These are phyloP conservation scores for Molossus molossus DNA, from an alignment of 2,797 vertebrate genomes.

Conservation along the genomic window DNA sequence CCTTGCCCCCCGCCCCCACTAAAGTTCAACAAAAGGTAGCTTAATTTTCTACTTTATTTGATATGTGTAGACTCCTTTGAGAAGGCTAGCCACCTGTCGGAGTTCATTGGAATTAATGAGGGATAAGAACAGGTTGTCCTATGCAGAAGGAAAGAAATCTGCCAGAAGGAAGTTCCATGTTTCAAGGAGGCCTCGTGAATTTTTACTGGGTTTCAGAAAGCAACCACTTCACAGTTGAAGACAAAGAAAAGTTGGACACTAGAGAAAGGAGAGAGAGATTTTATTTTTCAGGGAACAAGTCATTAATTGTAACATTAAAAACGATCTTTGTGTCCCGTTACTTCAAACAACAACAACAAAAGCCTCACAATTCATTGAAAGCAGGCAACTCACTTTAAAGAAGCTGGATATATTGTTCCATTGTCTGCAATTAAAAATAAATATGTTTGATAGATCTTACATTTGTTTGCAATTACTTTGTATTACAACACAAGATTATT, in stretches of 20 bases:
- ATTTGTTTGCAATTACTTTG: constrained; percentile 72
- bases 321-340: constrained; percentile 72
- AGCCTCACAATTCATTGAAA: constrained; percentile 44
- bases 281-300: constrained; percentile 79
- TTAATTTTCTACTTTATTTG: constrained; percentile 71
- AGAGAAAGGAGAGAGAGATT: constrained; percentile 45
- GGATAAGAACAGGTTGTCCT: constrained; percentile 76
- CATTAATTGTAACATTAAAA: constrained; percentile 77
- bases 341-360: constrained; percentile 62
- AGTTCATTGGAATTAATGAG: constrained; percentile 82
- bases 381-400: constrained; percentile 53
- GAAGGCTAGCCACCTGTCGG: constrained; percentile 77
- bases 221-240: constrained; percentile 71
- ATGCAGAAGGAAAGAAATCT: constrained; percentile 71
- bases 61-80: constrained; percentile 69
- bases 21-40: constrained; percentile 76
- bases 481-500: not conserved
- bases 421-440: constrained; percentile 65
- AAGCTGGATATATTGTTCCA: not conserved
- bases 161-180: constrained; percentile 51
- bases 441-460: constrained; percentile 6
- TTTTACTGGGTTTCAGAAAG: constrained; percentile 71
- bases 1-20: not conserved
- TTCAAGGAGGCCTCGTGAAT: constrained; percentile 66
- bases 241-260: constrained; percentile 41